Evolutionary conservation across 2,888 invertebrate species (phyloP).

Genomic region (Philopedon plagiatum): DNA sequence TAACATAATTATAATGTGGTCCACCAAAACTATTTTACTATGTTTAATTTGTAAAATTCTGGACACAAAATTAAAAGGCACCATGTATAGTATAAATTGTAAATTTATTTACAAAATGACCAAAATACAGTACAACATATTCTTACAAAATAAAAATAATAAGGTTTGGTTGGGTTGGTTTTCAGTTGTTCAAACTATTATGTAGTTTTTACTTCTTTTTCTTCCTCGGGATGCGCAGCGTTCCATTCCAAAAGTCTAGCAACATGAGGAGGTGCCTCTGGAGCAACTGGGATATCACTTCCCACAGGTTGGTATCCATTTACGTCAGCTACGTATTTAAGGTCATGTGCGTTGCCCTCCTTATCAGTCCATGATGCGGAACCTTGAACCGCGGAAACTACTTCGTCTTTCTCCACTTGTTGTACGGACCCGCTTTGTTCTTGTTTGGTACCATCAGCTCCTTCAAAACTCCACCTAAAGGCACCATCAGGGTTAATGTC

Average conservation of each 20-base stretch:
- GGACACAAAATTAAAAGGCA: no score
- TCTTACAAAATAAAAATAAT: no score
- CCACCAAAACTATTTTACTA: no score
- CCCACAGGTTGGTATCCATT: slow-evolving; percentile 71
- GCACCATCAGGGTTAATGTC: slow-evolving; percentile 23
- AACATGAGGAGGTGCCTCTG: slow-evolving; percentile 72
- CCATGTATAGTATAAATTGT: no score
- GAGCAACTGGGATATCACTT: slow-evolving; percentile 64
- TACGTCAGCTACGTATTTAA: slow-evolving; percentile 71
- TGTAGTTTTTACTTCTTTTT: slow-evolving; percentile 47
- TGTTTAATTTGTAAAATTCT: no score
- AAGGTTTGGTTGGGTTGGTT: no score
- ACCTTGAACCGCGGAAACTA: no score
- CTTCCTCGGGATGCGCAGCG: slow-evolving; percentile 65
- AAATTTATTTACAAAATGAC: no score
- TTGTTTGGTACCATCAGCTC: slow-evolving; percentile 74
- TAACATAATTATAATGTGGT: no score
- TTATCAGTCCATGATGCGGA: slow-evolving; percentile 69
- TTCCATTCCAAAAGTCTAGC: slow-evolving; percentile 72
- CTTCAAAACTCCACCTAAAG: slow-evolving; percentile 63
- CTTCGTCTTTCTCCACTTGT: no score
- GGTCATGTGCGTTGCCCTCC: slow-evolving; percentile 69
- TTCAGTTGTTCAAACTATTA: background rate
- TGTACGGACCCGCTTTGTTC: slow-evolving; percentile 74
- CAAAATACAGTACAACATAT: no score